Conservation (phyloP, 2,888 invertebrate species). For the Torymus tubicola region DNA sequence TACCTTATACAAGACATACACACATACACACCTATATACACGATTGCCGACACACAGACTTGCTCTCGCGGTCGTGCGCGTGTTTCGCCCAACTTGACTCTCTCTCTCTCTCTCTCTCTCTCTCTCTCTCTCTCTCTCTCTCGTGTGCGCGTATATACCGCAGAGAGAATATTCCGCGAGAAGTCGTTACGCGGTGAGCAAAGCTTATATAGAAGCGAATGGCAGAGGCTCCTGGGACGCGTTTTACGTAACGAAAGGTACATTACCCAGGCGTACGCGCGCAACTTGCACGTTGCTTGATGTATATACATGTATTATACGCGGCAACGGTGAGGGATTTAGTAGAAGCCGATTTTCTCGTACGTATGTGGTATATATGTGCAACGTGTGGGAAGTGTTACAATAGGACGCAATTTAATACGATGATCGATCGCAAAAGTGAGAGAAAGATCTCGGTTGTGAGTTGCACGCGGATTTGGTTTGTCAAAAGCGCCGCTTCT, state of each 20-base stretch:
- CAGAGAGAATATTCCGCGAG: conserved; percentile 18
- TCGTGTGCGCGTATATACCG: no score
- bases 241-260: conserved; percentile 24
- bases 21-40: background rate
- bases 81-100: background rate
- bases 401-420: conserved; percentile 35
- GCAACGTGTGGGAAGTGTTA: conserved; percentile 24
- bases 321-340: conserved; percentile 25
- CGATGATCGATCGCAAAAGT: conserved; percentile 42
- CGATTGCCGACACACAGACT: background rate
- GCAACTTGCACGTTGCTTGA: background rate
- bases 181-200: background rate
- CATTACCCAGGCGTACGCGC: background rate
- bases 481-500: no score
- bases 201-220: background rate
- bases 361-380: background rate
- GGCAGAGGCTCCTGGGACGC: background rate
- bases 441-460: background rate
- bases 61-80: background rate
- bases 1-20: background rate
- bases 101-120: no score
- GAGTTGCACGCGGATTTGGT: background rate
- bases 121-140: no score
- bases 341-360: conserved; percentile 32
- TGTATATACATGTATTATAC: no score